Evolutionary conservation across 2,113 vertebrate genomes (phyloP), one percentile per base, ranked within the genome.

Genomic region (Microtus pennsylvanicus): DNA sequence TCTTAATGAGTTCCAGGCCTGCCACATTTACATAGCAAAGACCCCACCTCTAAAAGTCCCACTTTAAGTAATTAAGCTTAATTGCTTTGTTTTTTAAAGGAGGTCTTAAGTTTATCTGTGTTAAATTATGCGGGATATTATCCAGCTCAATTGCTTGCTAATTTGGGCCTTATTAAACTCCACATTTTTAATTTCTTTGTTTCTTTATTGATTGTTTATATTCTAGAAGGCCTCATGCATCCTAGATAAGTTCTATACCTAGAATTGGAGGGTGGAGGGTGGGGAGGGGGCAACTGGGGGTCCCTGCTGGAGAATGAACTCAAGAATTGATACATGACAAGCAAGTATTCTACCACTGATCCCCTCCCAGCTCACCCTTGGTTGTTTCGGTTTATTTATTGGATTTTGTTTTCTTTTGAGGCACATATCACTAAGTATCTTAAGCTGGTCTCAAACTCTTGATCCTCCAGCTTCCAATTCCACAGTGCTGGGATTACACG

Each of bases 71-170:
- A 50, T 69, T 78, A 85, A 52, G 16, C 17, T 92, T 93, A 89
- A 82, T 83, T 94, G 52, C 7, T 96, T 38, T 5, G 33, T 89
- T 89, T 94, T 65, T 6, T 94, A 90, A 94, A 87, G 77, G 33
- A 87, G 52, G 13, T 91, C 13, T 70, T 91, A 86, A 89, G 47
- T 91, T 2, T 83, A 70, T 75, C 35, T 81, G 9, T 90, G 4
- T 96, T 67, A 95, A 92, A 45, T 88, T 76, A 82, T 38, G 63
- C 52, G 33, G 28, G 55, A 3, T 12, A 58, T 94, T 45, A 86
- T 52, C n/a, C 52, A 94, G 35, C 61, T 63, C 35, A 83, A 42
- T 30, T 94, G 89, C 35, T n/a, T 92, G 45, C 72, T 89, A n/a
- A 81, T 70, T 76, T 92, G 42, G 87, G 33, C 30, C 50, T 80